Conservation (phyloP, 2,113 vertebrate genomes). For the Geococcyx californianus region DNA sequence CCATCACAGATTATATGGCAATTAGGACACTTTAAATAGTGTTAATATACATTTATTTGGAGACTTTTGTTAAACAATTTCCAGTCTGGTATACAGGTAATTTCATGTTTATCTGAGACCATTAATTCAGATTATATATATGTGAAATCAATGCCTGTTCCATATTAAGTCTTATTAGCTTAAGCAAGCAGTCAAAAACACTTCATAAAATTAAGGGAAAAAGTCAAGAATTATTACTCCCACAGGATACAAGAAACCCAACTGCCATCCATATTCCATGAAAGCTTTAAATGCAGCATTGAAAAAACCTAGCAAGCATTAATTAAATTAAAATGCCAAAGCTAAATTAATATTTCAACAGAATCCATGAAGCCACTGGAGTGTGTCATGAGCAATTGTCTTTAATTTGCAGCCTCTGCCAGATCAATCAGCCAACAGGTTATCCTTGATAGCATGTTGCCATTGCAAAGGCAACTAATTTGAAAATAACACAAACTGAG, state of each 20-base stretch:
- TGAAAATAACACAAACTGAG: constrained; percentile 51
- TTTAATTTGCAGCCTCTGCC: constrained; percentile 48
- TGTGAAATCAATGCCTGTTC: constrained; percentile 48
- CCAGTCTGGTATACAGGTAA: not conserved
- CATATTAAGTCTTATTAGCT: not conserved
- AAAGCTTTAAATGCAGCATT: not conserved
- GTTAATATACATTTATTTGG: not conserved
- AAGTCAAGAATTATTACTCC: constrained; percentile 41
- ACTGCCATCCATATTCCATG: constrained; percentile 11
- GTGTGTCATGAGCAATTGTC: constrained; percentile 53
- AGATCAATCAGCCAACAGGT: constrained; percentile 55
- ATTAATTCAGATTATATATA: constrained; percentile 32
- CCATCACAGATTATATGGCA: not conserved
- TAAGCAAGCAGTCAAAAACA: constrained; percentile 39
- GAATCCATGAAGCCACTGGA: constrained; percentile 28
- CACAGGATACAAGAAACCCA: constrained; percentile 17
- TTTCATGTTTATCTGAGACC: constrained; percentile 26
- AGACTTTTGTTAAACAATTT: constrained; percentile 18
- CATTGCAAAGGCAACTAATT: constrained; percentile 43
- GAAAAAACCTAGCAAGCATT: not conserved
- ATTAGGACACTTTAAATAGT: not conserved
- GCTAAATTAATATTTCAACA: constrained; percentile 67
- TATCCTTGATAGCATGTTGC: constrained; percentile 17
- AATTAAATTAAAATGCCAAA: constrained; percentile 66
- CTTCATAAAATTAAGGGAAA: constrained; percentile 21